Percentiles rank a stretch among this genome's conserved stretches.
These are phyloP conservation scores for Chaetogeoica ovagalla DNA, from an alignment of 2,888 invertebrate species.

Conservation along the genomic window DNA sequence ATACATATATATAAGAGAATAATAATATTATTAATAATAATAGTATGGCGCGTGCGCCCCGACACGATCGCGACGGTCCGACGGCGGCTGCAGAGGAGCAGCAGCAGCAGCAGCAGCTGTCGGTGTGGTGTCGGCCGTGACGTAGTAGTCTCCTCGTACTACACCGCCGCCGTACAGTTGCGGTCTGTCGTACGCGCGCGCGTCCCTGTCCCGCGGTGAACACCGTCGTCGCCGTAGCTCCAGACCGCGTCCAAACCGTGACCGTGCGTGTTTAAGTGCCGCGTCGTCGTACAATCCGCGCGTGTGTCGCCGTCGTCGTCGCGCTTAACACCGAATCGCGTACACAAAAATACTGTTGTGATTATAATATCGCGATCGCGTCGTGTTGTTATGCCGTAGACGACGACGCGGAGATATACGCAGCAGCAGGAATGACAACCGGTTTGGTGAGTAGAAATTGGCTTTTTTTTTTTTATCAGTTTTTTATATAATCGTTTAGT, in stretches of 20 bases:
- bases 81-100: not conserved
- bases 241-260: not conserved
- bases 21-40: constrained; percentile 17
- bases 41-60: constrained; percentile 50
- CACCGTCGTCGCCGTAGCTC: not conserved
- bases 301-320: too few species aligned
- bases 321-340: too few species aligned
- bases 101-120: constrained; percentile 34
- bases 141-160: constrained; percentile 29
- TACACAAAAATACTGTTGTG: too few species aligned
- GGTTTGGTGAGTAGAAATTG: constrained; percentile 38
- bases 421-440: constrained; percentile 28
- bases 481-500: not conserved
- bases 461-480: not conserved
- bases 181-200: not conserved
- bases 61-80: constrained; percentile 30
- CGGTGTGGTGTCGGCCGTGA: constrained; percentile 26
- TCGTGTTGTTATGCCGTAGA: not conserved
- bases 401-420: not conserved
- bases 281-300: not conserved
- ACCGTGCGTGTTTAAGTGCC: not conserved
- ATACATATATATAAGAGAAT: too few species aligned
- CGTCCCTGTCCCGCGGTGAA: not conserved
- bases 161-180: not conserved
- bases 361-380: not conserved